These are phyloP conservation scores for Sinodicranocentrus sp. DNA, from an alignment of 2,888 invertebrate genomes.

Conservation along the genomic window DNA sequence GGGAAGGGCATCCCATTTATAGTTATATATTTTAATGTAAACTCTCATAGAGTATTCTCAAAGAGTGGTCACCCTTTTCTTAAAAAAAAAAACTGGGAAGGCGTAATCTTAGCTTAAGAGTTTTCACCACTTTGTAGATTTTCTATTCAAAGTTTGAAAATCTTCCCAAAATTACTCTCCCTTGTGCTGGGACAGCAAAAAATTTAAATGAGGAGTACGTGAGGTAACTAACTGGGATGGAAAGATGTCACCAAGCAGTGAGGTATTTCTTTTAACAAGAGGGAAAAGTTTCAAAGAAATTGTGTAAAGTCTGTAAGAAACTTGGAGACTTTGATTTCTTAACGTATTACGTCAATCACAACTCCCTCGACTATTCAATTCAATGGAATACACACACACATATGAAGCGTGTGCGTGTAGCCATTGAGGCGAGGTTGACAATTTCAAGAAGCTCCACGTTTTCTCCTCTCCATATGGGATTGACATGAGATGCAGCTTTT, in stretches of 20 bases:
- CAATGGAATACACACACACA: slow-evolving; percentile 15
- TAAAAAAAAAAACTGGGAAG: too few relatives aligned
- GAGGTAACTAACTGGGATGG: neutral
- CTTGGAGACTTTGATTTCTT: slow-evolving; percentile 15
- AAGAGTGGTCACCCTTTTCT: neutral
- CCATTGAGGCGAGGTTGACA: slow-evolving; percentile 21
- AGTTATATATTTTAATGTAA: neutral
- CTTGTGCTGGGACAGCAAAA: slow-evolving; percentile 3
- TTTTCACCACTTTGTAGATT: neutral
- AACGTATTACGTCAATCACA: slow-evolving; percentile 42
- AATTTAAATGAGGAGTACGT: slow-evolving; percentile 15
- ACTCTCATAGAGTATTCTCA: neutral
- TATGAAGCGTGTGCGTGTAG: neutral
- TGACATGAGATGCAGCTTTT: neutral
- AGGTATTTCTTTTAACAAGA: neutral
- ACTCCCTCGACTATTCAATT: slow-evolving; percentile 26
- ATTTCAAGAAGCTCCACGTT: slow-evolving; percentile 6
- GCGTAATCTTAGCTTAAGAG: slow-evolving; percentile 3
- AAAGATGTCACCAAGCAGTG: neutral
- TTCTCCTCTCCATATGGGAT: slow-evolving; percentile 9
- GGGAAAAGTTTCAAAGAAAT: neutral
- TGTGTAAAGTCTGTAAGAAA: too few relatives aligned
- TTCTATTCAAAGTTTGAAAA: slow-evolving; percentile 8
- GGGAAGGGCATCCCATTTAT: neutral
- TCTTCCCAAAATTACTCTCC: neutral